These are phyloP conservation scores for Sprattus sprattus DNA, from an alignment of 2,113 vertebrate species.

Conservation along the genomic window DNA sequence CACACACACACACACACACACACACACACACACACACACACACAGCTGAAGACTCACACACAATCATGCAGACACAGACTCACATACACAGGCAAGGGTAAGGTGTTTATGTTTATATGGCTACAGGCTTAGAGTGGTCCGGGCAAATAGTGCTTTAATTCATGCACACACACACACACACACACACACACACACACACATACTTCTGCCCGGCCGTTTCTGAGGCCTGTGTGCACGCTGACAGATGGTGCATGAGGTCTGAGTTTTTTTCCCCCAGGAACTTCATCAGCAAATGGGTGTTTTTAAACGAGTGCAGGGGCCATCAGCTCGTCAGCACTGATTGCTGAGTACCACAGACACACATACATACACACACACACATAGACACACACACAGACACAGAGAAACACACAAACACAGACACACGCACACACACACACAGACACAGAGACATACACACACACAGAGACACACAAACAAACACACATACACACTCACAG, in stretches of 20 bases:
- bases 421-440: background rate
- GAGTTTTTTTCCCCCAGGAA: slow-evolving; percentile 22
- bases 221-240: slow-evolving; percentile 28
- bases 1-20: no score
- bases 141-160: slow-evolving; percentile 42
- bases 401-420: background rate
- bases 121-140: slow-evolving; percentile 17
- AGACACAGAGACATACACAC: background rate
- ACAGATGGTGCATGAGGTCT: slow-evolving; percentile 42
- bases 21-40: no score
- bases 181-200: no score
- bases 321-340: background rate
- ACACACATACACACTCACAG: background rate
- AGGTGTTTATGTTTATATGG: background rate
- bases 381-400: background rate
- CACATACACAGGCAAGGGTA: background rate
- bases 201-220: slow-evolving; percentile 23
- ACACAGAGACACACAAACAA: background rate
- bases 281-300: slow-evolving; percentile 47
- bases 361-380: background rate
- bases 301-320: slow-evolving; percentile 29
- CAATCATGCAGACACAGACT: background rate
- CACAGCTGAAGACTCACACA: no score
- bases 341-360: background rate
- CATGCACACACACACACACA: no score